A percentile compares a stretch with the other conserved stretches of the same genome.
These are phyloP conservation scores for Dipodomys merriami DNA, from an alignment of 2,113 vertebrate genomes.

Conservation along the genomic window DNA sequence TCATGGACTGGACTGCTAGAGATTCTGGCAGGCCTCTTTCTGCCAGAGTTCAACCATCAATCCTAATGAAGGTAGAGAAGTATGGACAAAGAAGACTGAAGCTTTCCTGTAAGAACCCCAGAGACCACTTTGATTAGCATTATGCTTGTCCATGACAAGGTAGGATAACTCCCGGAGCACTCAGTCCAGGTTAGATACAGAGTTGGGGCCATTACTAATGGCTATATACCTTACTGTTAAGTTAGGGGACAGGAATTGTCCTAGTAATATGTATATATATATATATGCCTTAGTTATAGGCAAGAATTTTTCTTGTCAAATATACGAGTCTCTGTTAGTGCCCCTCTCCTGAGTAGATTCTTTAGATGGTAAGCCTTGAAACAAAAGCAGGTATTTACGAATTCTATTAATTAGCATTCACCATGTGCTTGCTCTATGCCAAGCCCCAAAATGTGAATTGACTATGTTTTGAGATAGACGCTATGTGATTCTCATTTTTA, in stretches of 20 bases:
- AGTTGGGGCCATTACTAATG: background rate
- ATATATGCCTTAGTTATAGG: background rate
- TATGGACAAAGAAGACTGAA: slow-evolving; percentile 5
- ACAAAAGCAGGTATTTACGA: background rate
- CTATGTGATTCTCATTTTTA: background rate
- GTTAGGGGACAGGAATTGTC: background rate
- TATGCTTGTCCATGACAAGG: slow-evolving; percentile 35
- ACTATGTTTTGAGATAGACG: background rate
- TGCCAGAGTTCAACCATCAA: background rate
- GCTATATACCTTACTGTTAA: background rate
- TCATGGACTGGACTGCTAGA: background rate
- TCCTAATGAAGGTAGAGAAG: background rate
- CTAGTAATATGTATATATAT: background rate
- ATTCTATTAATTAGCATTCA: background rate
- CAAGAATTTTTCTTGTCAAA: background rate
- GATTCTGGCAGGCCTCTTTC: background rate
- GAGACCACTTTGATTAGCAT: background rate
- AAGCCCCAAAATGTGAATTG: background rate
- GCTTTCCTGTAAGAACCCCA: slow-evolving; percentile 33
- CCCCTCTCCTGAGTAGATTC: background rate
- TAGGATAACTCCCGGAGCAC: slow-evolving; percentile 30
- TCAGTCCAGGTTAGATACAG: background rate
- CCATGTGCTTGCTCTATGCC: background rate
- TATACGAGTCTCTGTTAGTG: background rate
- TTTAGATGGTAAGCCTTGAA: background rate